Conservation (phyloP, 2,797 vertebrate species). For the Todus mexicanus region DNA sequence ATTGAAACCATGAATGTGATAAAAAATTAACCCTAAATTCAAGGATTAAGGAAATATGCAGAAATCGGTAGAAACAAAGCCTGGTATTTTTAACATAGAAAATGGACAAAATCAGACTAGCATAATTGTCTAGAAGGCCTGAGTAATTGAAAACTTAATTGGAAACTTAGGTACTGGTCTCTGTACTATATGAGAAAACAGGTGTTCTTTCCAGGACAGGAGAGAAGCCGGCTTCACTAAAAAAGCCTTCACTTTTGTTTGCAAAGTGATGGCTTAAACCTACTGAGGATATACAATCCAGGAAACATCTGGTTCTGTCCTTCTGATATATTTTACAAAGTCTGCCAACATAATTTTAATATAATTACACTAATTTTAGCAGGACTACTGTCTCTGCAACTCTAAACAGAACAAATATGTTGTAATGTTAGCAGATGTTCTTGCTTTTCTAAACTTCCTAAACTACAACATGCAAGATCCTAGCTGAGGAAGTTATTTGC, state of each 20-base stretch:
- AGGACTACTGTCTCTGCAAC: constrained; percentile 16
- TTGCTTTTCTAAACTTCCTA: not conserved
- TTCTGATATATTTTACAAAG: not conserved
- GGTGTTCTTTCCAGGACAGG: not conserved
- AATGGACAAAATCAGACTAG: not conserved
- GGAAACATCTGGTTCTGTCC: constrained; percentile 37
- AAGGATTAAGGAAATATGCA: not conserved
- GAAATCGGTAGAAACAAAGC: not conserved
- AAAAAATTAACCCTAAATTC: not conserved
- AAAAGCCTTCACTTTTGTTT: not conserved
- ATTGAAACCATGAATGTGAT: not conserved
- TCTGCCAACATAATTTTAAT: not conserved
- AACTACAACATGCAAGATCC: not conserved
- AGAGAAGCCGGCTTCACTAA: not conserved
- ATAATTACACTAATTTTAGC: constrained; percentile 24
- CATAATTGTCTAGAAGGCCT: not conserved
- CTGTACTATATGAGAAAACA: not conserved
- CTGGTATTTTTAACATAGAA: not conserved
- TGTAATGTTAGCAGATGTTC: not conserved
- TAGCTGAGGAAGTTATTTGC: not conserved
- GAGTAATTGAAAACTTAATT: not conserved
- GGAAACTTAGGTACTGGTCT: not conserved
- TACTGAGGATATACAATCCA: not conserved
- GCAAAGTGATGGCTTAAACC: not conserved
- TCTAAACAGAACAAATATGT: constrained; percentile 20